A percentile compares a stretch with the other conserved stretches of the same genome.
Evolutionary conservation across 2,113 vertebrate genomes (phyloP).

Genomic region (Nanorana parkeri): DNA sequence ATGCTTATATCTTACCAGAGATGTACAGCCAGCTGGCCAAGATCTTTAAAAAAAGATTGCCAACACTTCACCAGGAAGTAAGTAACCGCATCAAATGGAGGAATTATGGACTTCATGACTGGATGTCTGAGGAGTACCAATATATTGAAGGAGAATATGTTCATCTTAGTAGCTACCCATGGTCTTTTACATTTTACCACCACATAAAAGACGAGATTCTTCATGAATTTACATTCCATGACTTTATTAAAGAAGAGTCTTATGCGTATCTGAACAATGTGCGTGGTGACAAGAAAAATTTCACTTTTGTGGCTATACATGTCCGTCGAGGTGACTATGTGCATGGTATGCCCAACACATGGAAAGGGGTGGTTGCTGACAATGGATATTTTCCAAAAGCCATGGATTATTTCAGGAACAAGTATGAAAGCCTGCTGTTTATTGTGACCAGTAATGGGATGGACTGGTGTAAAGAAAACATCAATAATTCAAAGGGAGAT

Average conservation of each 20-base stretch:
- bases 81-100: not conserved
- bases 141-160: constrained; percentile 34
- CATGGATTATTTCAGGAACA: constrained; percentile 40
- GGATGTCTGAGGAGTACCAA: constrained; percentile 43
- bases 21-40: constrained; percentile 1
- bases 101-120: constrained; percentile 3
- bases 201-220: constrained; percentile 34
- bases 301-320: constrained; percentile 55
- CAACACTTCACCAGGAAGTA: not conserved
- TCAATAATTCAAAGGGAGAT: not conserved
- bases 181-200: constrained; percentile 51
- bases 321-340: constrained; percentile 54
- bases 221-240: constrained; percentile 37
- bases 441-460: constrained; percentile 49
- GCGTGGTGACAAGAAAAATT: not conserved
- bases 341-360: constrained; percentile 36
- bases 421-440: constrained; percentile 42
- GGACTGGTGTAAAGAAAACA: constrained; percentile 51
- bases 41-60: constrained; percentile 3
- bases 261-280: not conserved
- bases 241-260: constrained; percentile 14
- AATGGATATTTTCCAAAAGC: constrained; percentile 45
- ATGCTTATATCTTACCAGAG: constrained; percentile 24
- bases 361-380: constrained; percentile 52
- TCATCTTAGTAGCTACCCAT: constrained; percentile 12